A percentile compares a stretch with the other conserved stretches of the same genome.
phyloP scores from a whole-genome alignment of 1,140 invertebrate genomes.

The Meloidogyne floridensis region DNA sequence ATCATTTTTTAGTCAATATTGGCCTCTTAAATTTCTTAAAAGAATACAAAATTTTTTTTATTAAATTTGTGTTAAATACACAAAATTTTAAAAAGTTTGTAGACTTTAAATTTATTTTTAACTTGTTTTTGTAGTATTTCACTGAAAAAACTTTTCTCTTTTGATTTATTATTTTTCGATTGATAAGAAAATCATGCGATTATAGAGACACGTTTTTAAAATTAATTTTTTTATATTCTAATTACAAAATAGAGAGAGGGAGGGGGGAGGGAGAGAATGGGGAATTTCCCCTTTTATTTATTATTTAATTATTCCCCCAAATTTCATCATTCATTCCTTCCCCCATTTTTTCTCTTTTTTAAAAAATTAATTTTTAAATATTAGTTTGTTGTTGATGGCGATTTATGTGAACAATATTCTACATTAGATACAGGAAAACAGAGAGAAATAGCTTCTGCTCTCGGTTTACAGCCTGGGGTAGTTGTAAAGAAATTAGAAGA shows the following conservation, averaged over 20 bases:
- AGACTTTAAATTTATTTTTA: no score
- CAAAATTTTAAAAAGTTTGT: no score
- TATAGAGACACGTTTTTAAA: not conserved
- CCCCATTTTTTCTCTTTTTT: not conserved
- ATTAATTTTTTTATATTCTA: not conserved
- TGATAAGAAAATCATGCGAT: slow-evolving; percentile 9
- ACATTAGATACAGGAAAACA: slow-evolving; percentile 90
- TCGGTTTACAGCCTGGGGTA: slow-evolving; percentile 86
- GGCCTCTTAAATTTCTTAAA: not conserved
- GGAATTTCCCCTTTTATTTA: not conserved
- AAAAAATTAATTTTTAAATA: slow-evolving; percentile 58
- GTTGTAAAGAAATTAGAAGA: slow-evolving; percentile 94
- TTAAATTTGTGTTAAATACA: no score
- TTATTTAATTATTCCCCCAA: not conserved
- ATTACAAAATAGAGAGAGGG: no score
- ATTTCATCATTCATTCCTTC: not conserved
- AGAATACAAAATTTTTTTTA: not conserved
- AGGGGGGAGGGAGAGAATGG: not conserved
- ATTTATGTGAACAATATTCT: slow-evolving; percentile 97
- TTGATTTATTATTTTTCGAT: not conserved
- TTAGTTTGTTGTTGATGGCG: slow-evolving; percentile 94
- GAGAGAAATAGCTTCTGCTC: slow-evolving; percentile 87
- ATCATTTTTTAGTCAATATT: no score
- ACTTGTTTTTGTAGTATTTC: no score
- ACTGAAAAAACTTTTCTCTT: no score